A percentile compares a stretch with the other conserved stretches of the same genome.
These are phyloP conservation scores for Amyelois transitella DNA, from an alignment of 1,140 invertebrate genomes.

Conservation along the genomic window DNA sequence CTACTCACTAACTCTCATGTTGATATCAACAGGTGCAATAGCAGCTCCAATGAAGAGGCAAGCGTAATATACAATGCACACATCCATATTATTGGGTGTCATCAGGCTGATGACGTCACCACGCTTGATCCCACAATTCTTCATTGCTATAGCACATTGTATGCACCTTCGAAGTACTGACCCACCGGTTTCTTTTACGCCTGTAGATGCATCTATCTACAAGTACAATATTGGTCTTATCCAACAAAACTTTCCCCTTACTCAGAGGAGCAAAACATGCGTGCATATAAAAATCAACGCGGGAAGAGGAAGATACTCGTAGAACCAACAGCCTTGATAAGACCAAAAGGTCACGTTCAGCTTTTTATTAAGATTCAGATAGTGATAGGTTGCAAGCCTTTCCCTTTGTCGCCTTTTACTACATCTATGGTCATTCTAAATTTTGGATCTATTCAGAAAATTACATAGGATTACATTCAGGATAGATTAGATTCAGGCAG, in stretches of 20 bases:
- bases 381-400: no score
- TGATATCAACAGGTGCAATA: conserved; percentile 29
- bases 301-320: no score
- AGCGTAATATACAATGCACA: conserved; percentile 60
- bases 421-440: no score
- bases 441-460: no score
- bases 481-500: no score
- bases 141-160: conserved; percentile 37
- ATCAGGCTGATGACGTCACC: conserved; percentile 63
- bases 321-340: no score
- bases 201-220: conserved; percentile 66
- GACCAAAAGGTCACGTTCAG: no score
- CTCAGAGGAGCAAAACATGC: neutral
- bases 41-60: conserved; percentile 35
- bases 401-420: no score
- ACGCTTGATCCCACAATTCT: conserved; percentile 46
- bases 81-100: conserved; percentile 43
- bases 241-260: neutral
- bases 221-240: neutral
- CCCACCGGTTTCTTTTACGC: conserved; percentile 49
- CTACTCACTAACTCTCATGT: conserved; percentile 28
- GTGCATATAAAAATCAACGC: neutral
- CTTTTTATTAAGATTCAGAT: no score
- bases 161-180: conserved; percentile 44
- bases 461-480: no score